A percentile compares a stretch with the other conserved stretches of the same genome.
Conservation (phyloP, 1,140 invertebrate species). For the Cotesia chilonis region DNA sequence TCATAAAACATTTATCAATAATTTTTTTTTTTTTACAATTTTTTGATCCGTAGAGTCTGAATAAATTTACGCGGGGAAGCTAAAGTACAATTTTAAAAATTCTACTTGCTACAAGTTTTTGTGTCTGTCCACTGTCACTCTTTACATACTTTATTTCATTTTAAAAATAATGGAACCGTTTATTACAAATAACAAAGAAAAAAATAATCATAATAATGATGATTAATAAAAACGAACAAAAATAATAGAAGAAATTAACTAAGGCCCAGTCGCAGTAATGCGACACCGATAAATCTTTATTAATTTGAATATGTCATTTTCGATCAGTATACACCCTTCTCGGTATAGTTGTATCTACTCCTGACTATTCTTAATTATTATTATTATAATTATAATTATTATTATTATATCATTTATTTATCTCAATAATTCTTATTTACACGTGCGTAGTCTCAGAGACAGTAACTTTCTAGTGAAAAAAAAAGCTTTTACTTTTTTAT, state of each 20-base stretch:
- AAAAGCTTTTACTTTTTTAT: background rate
- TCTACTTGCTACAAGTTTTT: constrained; percentile 3
- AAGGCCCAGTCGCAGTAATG: constrained; percentile 34
- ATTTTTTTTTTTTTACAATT: too few species aligned
- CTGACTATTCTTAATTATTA: constrained; percentile 7
- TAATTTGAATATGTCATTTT: constrained; percentile 12
- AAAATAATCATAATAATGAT: background rate
- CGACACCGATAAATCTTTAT: constrained; percentile 29
- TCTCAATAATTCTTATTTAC: constrained; percentile 7
- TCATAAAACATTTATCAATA: too few species aligned
- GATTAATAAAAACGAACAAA: background rate
- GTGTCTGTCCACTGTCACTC: background rate
- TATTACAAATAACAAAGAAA: constrained; percentile 13
- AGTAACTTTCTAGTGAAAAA: background rate
- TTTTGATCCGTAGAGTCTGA: too few species aligned
- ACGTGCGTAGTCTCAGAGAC: background rate
- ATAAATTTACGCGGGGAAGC: constrained; percentile 3
- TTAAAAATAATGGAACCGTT: constrained; percentile 10
- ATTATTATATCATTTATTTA: constrained; percentile 2
- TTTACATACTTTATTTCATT: background rate
- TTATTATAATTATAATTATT: background rate
- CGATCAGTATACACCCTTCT: constrained; percentile 15
- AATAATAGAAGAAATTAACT: constrained; percentile 31
- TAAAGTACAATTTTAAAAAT: constrained; percentile 4
- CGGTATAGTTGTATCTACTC: background rate